Evolutionary conservation across 1,140 invertebrate genomes (phyloP).

Genomic region (Trinorchestia longiramus): DNA sequence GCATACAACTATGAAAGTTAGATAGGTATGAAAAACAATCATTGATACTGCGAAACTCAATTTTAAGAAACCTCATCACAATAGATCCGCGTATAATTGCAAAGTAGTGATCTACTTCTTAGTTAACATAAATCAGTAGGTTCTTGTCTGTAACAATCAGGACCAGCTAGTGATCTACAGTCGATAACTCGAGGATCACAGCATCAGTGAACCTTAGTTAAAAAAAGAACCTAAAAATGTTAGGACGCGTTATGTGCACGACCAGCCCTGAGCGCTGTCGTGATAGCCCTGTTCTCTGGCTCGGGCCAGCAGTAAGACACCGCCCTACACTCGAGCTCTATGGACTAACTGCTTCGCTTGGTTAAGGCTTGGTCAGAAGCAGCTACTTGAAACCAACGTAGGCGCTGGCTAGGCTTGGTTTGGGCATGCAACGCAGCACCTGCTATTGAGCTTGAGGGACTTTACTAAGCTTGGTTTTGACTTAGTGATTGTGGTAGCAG

Average conservation of each 20-base stretch:
- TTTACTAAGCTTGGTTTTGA: too few species aligned
- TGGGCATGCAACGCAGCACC: too few species aligned
- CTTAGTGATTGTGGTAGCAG: too few species aligned
- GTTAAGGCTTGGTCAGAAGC: background rate
- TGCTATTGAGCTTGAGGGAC: too few species aligned
- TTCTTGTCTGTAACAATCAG: background rate
- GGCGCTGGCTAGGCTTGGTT: background rate
- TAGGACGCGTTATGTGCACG: conserved; percentile 1
- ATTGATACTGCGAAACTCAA: background rate
- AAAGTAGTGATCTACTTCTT: background rate
- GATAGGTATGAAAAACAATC: background rate
- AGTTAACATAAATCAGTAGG: background rate
- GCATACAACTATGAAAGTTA: background rate
- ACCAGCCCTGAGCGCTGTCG: conserved; percentile 24
- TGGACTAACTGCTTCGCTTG: background rate
- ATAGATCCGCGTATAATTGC: too few species aligned
- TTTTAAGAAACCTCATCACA: background rate
- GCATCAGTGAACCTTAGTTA: background rate
- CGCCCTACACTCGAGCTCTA: background rate
- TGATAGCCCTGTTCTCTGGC: background rate
- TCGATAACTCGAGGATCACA: background rate
- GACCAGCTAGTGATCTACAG: background rate
- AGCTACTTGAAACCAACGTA: background rate
- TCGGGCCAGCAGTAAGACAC: background rate
- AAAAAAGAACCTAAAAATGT: background rate